These are phyloP conservation scores for Sturnus vulgaris DNA, from an alignment of 2,113 vertebrate species.

Conservation along the genomic window DNA sequence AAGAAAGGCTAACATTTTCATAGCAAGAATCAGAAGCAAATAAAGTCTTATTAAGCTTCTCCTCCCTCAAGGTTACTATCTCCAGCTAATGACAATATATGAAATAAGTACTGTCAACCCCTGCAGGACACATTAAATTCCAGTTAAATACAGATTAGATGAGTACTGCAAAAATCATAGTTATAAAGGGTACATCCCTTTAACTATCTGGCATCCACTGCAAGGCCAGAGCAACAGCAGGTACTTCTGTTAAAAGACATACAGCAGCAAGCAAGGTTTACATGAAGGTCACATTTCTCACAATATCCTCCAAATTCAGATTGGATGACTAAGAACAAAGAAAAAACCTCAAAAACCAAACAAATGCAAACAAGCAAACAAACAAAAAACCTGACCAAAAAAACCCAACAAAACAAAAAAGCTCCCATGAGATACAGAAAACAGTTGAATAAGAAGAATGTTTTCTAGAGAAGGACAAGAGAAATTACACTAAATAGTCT, in stretches of 20 bases:
- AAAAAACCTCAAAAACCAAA: not conserved
- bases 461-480: not conserved
- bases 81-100: not conserved
- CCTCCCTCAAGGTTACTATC: constrained; percentile 12
- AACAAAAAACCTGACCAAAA: not conserved
- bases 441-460: not conserved
- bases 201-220: not conserved
- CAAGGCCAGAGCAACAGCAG: not conserved
- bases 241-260: not conserved
- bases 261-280: not conserved
- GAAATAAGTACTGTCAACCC: not conserved
- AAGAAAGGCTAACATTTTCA: not conserved
- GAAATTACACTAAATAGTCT: not conserved
- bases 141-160: constrained; percentile 7
- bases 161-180: not conserved
- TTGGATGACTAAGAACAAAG: not conserved
- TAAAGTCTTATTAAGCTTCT: constrained; percentile 5
- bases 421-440: not conserved
- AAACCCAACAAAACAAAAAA: not conserved
- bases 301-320: not conserved
- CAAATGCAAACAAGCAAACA: not conserved
- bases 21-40: not conserved
- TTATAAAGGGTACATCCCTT: not conserved
- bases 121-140: not conserved
- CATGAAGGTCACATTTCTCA: not conserved